Conservation (phyloP, 2,113 vertebrate genomes). For the Tenrec ecaudatus region DNA sequence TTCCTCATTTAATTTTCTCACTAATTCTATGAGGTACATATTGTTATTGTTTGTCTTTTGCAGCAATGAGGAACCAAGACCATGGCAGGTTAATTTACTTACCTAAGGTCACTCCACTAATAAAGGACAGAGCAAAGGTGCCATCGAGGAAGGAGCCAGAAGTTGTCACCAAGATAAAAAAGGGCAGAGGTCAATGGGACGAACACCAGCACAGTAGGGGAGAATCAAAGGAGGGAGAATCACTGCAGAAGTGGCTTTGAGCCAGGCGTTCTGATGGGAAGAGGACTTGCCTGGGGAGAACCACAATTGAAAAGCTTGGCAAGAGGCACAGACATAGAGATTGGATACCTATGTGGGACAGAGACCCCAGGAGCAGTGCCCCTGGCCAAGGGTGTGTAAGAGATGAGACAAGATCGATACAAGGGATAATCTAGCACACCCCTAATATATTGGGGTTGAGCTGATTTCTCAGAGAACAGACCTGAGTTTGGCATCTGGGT, state of each 20-base stretch:
- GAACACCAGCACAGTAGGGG: neutral
- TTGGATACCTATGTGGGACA: accelerated
- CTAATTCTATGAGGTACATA: neutral
- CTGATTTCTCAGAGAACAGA: neutral
- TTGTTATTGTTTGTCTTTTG: neutral
- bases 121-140: neutral
- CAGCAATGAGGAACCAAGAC: neutral
- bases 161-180: neutral
- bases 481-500: neutral
- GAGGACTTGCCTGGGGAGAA: neutral
- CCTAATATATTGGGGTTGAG: accelerated
- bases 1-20: conserved; percentile 11
- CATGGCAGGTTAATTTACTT: neutral
- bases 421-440: neutral
- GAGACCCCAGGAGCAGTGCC: too few relatives aligned
- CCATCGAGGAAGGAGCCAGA: neutral
- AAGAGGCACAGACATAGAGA: neutral
- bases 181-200: neutral
- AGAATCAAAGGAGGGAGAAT: neutral
- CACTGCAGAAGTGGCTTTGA: too few relatives aligned
- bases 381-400: accelerated
- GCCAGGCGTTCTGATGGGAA: accelerated
- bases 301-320: neutral
- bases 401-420: neutral
- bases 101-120: neutral